These are phyloP conservation scores for Dioctria rufipes DNA, from an alignment of 2,888 invertebrate species.

Conservation along the genomic window DNA sequence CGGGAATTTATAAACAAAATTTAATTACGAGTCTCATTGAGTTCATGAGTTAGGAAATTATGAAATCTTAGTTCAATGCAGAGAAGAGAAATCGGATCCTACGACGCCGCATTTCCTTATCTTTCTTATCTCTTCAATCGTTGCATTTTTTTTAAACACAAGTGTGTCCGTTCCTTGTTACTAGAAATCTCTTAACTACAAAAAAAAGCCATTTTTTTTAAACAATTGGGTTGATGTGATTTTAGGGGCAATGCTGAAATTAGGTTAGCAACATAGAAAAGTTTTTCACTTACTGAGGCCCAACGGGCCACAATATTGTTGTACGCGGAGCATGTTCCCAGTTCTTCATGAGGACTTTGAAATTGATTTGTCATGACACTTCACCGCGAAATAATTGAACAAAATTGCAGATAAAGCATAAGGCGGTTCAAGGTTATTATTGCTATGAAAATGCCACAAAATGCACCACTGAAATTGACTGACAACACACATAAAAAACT, in stretches of 20 bases:
- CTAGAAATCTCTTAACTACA: no score
- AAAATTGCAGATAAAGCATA: background rate
- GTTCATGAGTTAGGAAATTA: no score
- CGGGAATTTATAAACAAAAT: slow-evolving; percentile 6
- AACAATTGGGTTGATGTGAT: no score
- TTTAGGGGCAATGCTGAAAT: slow-evolving; percentile 6
- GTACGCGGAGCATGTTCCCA: background rate
- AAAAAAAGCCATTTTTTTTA: no score
- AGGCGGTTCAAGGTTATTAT: background rate
- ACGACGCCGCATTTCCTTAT: no score
- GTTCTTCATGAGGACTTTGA: background rate
- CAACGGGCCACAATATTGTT: background rate
- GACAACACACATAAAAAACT: background rate
- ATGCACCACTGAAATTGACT: slow-evolving; percentile 1
- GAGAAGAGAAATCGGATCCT: no score
- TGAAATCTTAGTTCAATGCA: no score
- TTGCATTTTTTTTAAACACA: no score
- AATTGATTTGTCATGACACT: background rate
- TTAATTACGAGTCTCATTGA: background rate
- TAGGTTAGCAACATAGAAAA: slow-evolving; percentile 24
- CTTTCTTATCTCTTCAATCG: no score
- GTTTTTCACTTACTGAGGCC: slow-evolving; percentile 1
- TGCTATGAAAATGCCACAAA: background rate
- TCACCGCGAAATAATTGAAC: background rate
- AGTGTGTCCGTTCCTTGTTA: no score